Percentiles rank a stretch among this genome's conserved stretches.
Evolutionary conservation across 2,888 invertebrate species (phyloP).

Genomic region (Cancer borealis): DNA sequence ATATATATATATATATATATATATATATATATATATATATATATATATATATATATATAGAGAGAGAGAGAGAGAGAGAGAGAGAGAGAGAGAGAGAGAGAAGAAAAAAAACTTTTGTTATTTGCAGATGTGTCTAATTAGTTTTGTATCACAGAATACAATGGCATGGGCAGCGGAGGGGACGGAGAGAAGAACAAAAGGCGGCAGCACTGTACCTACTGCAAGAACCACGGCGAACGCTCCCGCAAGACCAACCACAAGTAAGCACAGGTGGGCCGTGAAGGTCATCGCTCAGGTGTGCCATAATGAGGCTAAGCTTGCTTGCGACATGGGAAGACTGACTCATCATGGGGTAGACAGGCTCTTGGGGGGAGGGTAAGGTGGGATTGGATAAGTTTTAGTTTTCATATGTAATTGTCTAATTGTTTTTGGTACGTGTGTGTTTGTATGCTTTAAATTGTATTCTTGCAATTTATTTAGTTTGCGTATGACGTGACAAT

Average conservation of each 20-base stretch:
- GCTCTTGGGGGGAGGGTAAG: too few relatives aligned
- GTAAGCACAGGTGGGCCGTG: not conserved
- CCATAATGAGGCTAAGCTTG: not conserved
- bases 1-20: too few relatives aligned
- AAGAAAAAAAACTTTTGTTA: not conserved
- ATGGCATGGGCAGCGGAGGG: not conserved
- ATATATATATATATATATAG: not conserved
- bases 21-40: not conserved
- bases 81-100: not conserved
- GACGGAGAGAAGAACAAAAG: constrained; percentile 55
- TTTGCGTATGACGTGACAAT: not conserved
- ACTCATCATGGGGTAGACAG: not conserved
- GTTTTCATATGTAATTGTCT: not conserved
- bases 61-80: not conserved
- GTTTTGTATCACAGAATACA: not conserved
- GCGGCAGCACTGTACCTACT: constrained; percentile 72
- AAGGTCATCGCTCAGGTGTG: not conserved
- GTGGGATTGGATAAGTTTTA: not conserved
- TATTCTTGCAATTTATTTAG: not conserved
- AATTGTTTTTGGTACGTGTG: not conserved
- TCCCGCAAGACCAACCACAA: constrained; percentile 64
- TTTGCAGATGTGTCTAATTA: not conserved
- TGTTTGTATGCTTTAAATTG: not conserved
- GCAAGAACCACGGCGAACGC: constrained; percentile 71
- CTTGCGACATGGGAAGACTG: not conserved